Evolutionary conservation across 1,140 invertebrate species (phyloP).

Genomic region (Zaprionus tsacasi): DNA sequence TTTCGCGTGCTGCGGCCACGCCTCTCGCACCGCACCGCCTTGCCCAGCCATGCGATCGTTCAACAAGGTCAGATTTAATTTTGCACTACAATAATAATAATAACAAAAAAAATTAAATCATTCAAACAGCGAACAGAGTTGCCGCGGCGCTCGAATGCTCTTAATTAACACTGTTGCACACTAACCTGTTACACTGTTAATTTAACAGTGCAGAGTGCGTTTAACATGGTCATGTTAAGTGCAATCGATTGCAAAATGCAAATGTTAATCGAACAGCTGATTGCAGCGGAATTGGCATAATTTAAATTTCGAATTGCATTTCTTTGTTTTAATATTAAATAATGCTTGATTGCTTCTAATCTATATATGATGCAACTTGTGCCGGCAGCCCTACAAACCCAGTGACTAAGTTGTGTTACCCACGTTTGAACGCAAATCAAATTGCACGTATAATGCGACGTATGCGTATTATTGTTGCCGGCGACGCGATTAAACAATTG

Average conservation of each 20-base stretch:
- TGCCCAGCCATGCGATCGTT: conserved; percentile 30
- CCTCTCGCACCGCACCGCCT: conserved; percentile 11
- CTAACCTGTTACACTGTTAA: too few relatives aligned
- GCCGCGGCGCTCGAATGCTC: conserved; percentile 30
- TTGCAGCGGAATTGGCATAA: too few relatives aligned
- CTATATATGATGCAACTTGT: not conserved
- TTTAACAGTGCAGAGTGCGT: not conserved
- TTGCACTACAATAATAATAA: conserved; percentile 53
- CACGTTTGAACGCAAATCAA: conserved; percentile 32
- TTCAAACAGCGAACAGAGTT: conserved; percentile 20
- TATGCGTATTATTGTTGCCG: conserved; percentile 55
- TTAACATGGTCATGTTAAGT: not conserved
- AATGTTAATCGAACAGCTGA: not conserved
- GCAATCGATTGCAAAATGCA: not conserved
- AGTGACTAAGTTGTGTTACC: conserved; percentile 29
- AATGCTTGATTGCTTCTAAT: conserved; percentile 11
- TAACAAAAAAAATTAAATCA: conserved; percentile 38
- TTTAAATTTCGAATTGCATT: too few relatives aligned
- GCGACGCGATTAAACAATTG: conserved; percentile 77
- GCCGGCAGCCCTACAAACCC: not conserved
- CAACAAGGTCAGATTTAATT: conserved; percentile 81
- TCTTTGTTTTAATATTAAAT: too few relatives aligned
- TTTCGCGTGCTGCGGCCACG: conserved; percentile 59
- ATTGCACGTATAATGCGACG: conserved; percentile 46
- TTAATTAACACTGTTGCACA: conserved; percentile 12